These are phyloP conservation scores for Vespertilio murinus DNA, from an alignment of 2,797 vertebrate genomes.

Conservation along the genomic window DNA sequence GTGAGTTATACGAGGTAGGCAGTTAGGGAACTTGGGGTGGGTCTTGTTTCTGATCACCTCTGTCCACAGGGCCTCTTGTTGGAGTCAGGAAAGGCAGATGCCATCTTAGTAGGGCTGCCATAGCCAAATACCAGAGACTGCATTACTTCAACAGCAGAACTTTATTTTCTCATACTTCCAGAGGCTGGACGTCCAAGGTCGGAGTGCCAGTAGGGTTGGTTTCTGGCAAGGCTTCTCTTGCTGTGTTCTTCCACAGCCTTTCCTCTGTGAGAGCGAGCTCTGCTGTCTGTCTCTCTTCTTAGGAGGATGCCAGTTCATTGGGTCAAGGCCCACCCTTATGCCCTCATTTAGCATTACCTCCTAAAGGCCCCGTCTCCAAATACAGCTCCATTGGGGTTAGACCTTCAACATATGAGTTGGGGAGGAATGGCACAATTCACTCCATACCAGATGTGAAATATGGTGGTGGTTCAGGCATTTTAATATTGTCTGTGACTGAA, in stretches of 20 bases:
- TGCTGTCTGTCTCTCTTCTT: background rate
- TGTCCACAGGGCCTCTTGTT: background rate
- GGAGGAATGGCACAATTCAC: background rate
- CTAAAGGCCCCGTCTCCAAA: background rate
- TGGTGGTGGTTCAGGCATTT: background rate
- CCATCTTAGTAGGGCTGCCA: background rate
- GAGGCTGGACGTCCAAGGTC: background rate
- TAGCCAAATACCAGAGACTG: background rate
- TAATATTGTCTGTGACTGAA: background rate
- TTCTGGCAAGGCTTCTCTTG: background rate
- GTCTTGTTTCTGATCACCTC: background rate
- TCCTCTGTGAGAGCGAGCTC: accelerated
- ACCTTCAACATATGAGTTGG: background rate
- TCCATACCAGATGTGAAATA: background rate
- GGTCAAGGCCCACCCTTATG: background rate
- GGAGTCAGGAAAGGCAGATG: background rate
- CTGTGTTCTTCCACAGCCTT: accelerated
- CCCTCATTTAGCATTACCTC: background rate
- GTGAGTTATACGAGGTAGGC: background rate
- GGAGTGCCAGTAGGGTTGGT: background rate
- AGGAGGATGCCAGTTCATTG: accelerated
- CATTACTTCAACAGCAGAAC: background rate
- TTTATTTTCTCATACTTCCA: background rate
- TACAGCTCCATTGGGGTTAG: background rate
- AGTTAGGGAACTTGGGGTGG: background rate